phyloP scores from a whole-genome alignment of 1,140 invertebrate species.

The Prorops nasuta region DNA sequence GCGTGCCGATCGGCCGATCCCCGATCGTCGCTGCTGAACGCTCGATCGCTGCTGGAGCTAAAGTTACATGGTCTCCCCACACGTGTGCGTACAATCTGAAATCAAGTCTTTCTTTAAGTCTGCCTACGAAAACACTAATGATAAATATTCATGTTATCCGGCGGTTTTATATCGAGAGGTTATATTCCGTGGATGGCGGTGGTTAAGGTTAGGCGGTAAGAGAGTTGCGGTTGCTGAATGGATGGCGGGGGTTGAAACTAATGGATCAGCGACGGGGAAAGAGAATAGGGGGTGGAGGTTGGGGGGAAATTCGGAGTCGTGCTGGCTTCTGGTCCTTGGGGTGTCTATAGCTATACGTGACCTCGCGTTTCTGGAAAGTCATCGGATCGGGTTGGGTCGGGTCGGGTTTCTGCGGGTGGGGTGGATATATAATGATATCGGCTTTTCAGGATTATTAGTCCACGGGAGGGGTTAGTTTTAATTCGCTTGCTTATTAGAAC shows the following conservation, averaged over 20 bases:
- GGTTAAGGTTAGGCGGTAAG: neutral
- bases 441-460: too few species aligned
- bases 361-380: too few species aligned
- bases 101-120: conserved; percentile 50
- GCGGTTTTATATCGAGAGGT: conserved; percentile 29
- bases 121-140: conserved; percentile 52
- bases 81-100: conserved; percentile 57
- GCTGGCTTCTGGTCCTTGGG: too few species aligned
- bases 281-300: conserved; percentile 8
- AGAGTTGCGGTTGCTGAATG: neutral
- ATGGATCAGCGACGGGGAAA: neutral
- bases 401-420: neutral
- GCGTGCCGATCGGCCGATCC: conserved; percentile 2
- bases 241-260: neutral
- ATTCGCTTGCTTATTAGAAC: conserved; percentile 57
- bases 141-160: conserved; percentile 40
- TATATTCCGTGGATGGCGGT: conserved; percentile 16
- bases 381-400: neutral
- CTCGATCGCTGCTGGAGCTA: conserved; percentile 54
- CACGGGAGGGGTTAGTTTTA: conserved; percentile 39
- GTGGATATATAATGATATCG: too few species aligned
- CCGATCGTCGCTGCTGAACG: conserved; percentile 22
- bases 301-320: neutral
- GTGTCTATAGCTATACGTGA: too few species aligned
- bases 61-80: conserved; percentile 58